Base-by-base conservation (phyloP, 37 sponge, comb jelly and placozoan species). In the Ephydatia muelleri region DNA sequence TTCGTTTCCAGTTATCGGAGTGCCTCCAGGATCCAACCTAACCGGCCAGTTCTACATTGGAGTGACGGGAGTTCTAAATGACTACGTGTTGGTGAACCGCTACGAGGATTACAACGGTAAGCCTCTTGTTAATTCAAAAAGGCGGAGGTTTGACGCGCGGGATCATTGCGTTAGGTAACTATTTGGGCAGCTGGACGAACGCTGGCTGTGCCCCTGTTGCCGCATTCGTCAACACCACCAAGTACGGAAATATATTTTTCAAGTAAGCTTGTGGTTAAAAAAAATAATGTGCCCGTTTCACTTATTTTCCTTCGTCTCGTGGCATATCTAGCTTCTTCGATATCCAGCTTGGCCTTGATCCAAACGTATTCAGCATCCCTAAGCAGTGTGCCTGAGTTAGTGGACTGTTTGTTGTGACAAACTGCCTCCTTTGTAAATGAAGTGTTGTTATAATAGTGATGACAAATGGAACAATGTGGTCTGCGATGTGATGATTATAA, bases 11-110 rank as follows among this genome's bases (percentile, higher is more conserved):
- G 72, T 74, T 14, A 34, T 86, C 67, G 88, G 32, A 67, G 82
- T 93, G 21, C 88, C 90, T 3, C 35, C 72, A 21, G 67, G 39
- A 29, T 90, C 94, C 38, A 79, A 38, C 29, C 71, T 40, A 39
- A 30, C 47, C 29, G 91, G 80, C 1, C 34, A 70, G 21, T 13
- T 29, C n/a, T 79, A 86, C 72, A 73, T 93, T 64, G 94, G 94
- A 22, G 19, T 39, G 26, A 47, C 85, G 32, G 91, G 75, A 25
- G 66, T 65, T 36, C 65, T n/a, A 19, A 77, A 57, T 21, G 76
- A 57, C 43, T 85, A 82, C 23, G 64, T 92, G 38, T 4, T 48
- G 40, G 92, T 88, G 31, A 39, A 79, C 34, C 57, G 57, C 1
- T 57, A 13, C 16, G 57, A 57, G 16, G 57, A 57, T 11, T 4